phyloP scores from a whole-genome alignment of 2,888 invertebrate genomes.

The Nematopogon swammerdamellus region DNA sequence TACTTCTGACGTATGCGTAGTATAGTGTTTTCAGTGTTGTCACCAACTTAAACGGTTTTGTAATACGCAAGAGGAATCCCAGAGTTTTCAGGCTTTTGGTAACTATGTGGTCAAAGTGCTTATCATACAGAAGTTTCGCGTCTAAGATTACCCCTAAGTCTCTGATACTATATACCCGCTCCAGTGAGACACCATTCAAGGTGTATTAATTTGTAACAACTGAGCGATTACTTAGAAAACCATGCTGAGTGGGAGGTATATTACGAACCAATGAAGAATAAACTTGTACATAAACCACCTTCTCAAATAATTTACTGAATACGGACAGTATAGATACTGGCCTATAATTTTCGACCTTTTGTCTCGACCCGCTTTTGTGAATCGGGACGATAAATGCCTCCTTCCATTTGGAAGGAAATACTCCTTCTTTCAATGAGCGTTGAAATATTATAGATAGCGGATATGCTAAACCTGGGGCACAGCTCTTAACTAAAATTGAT shows the following conservation, averaged over 20 bases:
- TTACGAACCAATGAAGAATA: neutral
- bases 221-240: slow-evolving; percentile 5
- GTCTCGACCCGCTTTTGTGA: slow-evolving; percentile 4
- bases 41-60: too few species aligned
- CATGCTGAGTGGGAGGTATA: slow-evolving; percentile 1
- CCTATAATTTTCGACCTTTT: slow-evolving; percentile 4
- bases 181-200: neutral
- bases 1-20: too few species aligned
- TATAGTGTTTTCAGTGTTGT: too few species aligned
- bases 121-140: neutral
- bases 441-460: neutral
- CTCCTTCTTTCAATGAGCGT: neutral
- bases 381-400: slow-evolving; percentile 4
- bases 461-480: neutral
- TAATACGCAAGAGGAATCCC: neutral
- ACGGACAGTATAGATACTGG: slow-evolving; percentile 5
- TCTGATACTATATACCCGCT: neutral
- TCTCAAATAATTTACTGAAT: slow-evolving; percentile 4
- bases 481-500: neutral
- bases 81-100: neutral
- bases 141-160: neutral
- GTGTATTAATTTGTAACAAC: neutral
- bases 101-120: neutral
- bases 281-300: slow-evolving; percentile 1
- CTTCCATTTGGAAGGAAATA: slow-evolving; percentile 5